Conservation (phyloP, 2,113 vertebrate genomes). For the Oreotrochilus melanogaster region DNA sequence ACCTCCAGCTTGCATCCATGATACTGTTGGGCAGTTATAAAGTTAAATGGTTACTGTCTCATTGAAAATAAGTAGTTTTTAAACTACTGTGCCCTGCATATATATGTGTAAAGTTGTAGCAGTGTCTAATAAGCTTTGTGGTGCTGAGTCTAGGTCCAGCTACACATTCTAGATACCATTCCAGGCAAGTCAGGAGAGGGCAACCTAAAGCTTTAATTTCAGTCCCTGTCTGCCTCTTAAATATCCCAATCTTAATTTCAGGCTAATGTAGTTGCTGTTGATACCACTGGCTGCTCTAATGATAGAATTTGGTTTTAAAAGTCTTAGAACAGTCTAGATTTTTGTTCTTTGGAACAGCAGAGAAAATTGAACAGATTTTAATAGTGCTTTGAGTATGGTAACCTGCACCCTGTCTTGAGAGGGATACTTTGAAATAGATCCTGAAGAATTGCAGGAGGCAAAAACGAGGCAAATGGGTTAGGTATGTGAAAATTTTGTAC, state of each 20-base stretch:
- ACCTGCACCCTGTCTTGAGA: neutral
- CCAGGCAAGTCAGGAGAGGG: neutral
- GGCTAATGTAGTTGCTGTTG: neutral
- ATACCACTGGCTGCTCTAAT: fast-evolving
- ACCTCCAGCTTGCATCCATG: neutral
- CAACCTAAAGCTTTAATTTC: neutral
- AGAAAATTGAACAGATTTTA: neutral
- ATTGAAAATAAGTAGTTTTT: neutral
- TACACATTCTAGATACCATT: neutral
- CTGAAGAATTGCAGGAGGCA: slow-evolving; percentile 3
- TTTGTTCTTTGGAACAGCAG: neutral
- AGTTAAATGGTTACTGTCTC: neutral
- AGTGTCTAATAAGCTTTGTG: neutral
- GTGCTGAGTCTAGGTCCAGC: neutral
- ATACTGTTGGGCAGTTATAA: neutral
- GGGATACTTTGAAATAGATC: neutral
- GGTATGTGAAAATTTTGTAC: neutral
- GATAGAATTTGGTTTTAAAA: neutral
- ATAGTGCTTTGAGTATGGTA: neutral
- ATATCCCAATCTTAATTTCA: neutral
- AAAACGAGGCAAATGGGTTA: slow-evolving; percentile 56
- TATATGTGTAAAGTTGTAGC: neutral
- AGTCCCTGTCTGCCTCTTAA: neutral
- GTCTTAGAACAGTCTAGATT: neutral
- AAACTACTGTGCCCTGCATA: neutral